A percentile compares a stretch with the other conserved stretches of the same genome.
These are phyloP conservation scores for Cheiracanthium punctorium DNA, from an alignment of 2,888 invertebrate species.

Conservation along the genomic window DNA sequence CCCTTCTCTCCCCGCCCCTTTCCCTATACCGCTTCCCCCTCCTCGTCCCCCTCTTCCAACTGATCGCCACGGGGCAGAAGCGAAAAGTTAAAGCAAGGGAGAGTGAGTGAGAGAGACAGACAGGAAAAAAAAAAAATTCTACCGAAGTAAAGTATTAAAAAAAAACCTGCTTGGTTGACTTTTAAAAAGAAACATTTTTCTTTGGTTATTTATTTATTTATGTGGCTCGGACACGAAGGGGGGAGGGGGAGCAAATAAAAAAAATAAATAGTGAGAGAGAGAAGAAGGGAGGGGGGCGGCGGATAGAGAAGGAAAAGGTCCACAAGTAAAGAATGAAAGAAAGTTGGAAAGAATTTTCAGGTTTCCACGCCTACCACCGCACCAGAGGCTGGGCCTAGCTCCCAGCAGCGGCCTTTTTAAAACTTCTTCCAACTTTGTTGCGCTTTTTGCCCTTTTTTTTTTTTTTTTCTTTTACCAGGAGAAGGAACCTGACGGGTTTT, in stretches of 20 bases:
- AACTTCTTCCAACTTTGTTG: conserved; percentile 21
- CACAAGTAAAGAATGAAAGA: conserved; percentile 31
- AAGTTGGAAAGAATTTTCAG: conserved; percentile 39
- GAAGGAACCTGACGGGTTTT: background rate
- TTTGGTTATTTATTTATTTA: conserved; percentile 18
- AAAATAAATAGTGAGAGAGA: background rate
- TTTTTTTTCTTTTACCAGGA: background rate
- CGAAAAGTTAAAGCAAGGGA: background rate
- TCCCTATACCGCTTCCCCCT: background rate
- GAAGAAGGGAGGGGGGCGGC: background rate
- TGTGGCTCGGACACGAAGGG: conserved; percentile 8
- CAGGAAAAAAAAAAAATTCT: background rate
- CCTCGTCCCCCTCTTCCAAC: background rate
- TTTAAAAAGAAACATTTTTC: conserved; percentile 55
- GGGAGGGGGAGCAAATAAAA: background rate
- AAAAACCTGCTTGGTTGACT: conserved; percentile 54
- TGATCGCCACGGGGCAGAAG: conserved; percentile 13
- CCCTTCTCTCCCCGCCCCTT: conserved; percentile 8
- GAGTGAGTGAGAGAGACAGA: background rate
- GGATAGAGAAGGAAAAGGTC: background rate
- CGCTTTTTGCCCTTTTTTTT: conserved; percentile 13
- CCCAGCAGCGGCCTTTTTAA: conserved; percentile 15
- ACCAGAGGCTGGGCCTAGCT: conserved; percentile 13
- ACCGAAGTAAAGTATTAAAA: conserved; percentile 1
- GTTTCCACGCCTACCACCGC: conserved; percentile 32